Evolutionary conservation across 1,140 invertebrate genomes (phyloP), one percentile per base, ranked within the genome.

Genomic region (Procambarus clarkii): DNA sequence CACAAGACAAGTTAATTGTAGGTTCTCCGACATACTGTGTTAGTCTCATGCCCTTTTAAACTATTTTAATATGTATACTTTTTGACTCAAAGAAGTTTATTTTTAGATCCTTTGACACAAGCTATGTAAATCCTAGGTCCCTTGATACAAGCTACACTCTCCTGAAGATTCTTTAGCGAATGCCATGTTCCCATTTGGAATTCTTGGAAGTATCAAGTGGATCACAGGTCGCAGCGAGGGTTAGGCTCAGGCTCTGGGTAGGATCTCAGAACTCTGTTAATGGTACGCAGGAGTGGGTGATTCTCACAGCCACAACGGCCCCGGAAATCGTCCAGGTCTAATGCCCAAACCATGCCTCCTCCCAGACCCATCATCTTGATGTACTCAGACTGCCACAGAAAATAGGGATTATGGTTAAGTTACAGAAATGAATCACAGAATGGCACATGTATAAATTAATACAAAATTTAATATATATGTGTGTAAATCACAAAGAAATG

Each of bases 341-440:
- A 94, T 0, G 98, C 97, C 98, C 98, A 98, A 4, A 98, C 96
- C 97, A 98, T 98, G 24, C 96, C 96, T 54, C 98, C 98, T 7
- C 96, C 98, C 0, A 93, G 87, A 21, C 87, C 91, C 87, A 93
- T 93, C 18, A 92, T 80, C 48, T 93, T 93, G 44, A 87, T 86
- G 84, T 92, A 94, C 64, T 96, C 94, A 0, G 96, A 95, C 94
- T 5, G 98, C 8, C 45, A 44, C 9, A 18, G 34, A 13, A n/a
- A 71, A 76, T 1, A 78, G 45, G 9, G 24, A 77, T 15, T 18
- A 18, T 69, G 18, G 21, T 69, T 69, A n/a, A 69, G 64, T 18
- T 5, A n/a, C 64, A 69, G 13, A 5, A n/a, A 69, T 69, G 18
- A 21, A 15, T 58, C 18, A 18, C 64, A 21, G 64, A 58, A 58